Percentiles rank a stretch among this genome's conserved stretches.
Conservation (phyloP, 2,797 vertebrate species). For the Nannoperca australis region DNA sequence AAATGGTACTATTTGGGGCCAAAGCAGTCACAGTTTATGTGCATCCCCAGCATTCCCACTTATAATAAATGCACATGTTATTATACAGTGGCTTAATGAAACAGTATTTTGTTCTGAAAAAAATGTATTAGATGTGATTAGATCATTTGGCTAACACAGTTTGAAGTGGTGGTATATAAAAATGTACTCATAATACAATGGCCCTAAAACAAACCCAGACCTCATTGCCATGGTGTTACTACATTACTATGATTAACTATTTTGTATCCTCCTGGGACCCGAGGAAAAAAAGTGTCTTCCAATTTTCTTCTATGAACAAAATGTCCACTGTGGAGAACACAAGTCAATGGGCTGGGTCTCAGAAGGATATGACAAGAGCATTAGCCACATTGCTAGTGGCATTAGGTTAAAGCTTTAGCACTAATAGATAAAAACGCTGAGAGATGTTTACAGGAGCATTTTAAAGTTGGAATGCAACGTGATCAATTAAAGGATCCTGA, state of each 20-base stretch:
- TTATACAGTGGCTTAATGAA: not conserved
- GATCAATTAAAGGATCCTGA: not conserved
- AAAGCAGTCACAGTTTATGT: conserved; percentile 3
- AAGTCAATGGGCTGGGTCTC: no score
- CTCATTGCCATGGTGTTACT: no score
- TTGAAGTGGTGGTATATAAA: not conserved
- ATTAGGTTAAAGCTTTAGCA: not conserved
- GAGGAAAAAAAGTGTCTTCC: no score
- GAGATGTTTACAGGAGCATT: not conserved
- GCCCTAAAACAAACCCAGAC: no score
- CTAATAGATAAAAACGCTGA: not conserved
- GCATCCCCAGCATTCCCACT: no score
- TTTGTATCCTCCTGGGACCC: no score
- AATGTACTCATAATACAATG: no score
- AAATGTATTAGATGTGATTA: not conserved
- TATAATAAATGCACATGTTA: not conserved
- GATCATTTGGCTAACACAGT: not conserved
- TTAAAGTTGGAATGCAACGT: not conserved
- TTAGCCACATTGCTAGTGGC: not conserved
- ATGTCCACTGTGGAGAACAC: no score
- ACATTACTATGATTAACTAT: no score
- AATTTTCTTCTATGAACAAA: no score
- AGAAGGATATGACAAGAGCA: no score
- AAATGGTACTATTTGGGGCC: not conserved
- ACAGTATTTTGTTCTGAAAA: not conserved